These are phyloP conservation scores for Potamarius usumacintae DNA, from an alignment of 2,113 vertebrate species.

Conservation along the genomic window DNA sequence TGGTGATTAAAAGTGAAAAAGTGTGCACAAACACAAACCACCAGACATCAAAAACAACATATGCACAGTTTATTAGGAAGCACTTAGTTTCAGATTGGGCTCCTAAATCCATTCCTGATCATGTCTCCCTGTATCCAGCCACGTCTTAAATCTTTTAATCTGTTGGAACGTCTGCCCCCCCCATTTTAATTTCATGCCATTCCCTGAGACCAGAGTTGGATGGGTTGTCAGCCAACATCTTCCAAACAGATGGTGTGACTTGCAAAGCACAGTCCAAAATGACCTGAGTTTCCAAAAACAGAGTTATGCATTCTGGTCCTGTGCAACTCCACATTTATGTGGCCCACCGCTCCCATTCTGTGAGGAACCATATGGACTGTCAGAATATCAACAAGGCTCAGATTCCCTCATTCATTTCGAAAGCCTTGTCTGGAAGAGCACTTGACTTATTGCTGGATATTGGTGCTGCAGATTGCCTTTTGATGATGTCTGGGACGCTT, in stretches of 20 bases:
- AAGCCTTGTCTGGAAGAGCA: neutral
- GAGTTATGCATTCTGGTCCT: slow-evolving; percentile 32
- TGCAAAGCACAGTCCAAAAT: slow-evolving; percentile 20
- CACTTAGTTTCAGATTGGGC: neutral
- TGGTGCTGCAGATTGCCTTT: neutral
- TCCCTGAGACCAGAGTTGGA: neutral
- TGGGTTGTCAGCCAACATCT: neutral
- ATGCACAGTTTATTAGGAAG: neutral
- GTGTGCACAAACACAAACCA: neutral
- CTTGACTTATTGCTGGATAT: neutral
- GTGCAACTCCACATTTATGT: slow-evolving; percentile 11
- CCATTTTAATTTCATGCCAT: neutral
- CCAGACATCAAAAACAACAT: neutral
- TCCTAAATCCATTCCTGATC: neutral
- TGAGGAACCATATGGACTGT: slow-evolving; percentile 45
- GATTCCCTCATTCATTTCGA: slow-evolving; percentile 24
- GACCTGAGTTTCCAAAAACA: slow-evolving; percentile 29
- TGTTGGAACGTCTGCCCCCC: neutral
- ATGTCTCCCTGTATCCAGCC: neutral
- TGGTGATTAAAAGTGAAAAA: neutral
- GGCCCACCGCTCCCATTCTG: slow-evolving; percentile 17
- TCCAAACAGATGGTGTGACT: slow-evolving; percentile 47
- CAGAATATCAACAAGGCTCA: slow-evolving; percentile 36
- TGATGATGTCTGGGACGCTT: neutral
- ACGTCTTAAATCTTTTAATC: slow-evolving; percentile 11